Conservation (phyloP, 2,888 invertebrate genomes). For the Nomada ferruginata region DNA sequence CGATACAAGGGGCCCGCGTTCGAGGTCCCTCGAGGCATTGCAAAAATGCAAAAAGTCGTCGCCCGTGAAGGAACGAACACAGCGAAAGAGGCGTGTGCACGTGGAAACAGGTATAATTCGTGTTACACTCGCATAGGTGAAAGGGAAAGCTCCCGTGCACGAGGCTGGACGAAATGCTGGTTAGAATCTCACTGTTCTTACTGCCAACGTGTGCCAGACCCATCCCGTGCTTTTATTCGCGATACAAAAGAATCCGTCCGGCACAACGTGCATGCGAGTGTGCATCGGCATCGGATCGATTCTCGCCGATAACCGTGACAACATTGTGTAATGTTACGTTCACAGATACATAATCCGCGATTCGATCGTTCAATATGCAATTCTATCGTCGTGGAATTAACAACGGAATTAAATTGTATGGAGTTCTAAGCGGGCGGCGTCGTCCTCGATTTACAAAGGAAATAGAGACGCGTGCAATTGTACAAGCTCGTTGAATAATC, state of each 20-base stretch:
- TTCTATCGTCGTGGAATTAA: constrained; percentile 14
- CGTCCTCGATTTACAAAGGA: constrained; percentile 27
- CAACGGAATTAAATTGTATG: constrained; percentile 42
- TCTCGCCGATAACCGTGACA: not conserved
- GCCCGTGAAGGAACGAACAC: constrained; percentile 49
- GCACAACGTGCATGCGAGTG: not conserved
- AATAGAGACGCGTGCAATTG: not conserved
- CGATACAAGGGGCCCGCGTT: constrained; percentile 9
- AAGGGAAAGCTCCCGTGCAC: constrained; percentile 62
- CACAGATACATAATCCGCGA: not conserved
- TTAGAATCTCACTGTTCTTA: constrained; percentile 27
- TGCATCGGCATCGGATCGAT: constrained; percentile 18
- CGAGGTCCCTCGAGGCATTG: constrained; percentile 36
- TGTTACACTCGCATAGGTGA: constrained; percentile 50
- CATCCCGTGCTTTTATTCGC: not conserved
- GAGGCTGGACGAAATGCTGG: constrained; percentile 41
- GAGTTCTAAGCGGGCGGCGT: constrained; percentile 6
- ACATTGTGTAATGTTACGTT: constrained; percentile 26
- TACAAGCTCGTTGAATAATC: not conserved
- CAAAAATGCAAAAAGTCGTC: constrained; percentile 64
- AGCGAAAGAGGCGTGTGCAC: not conserved
- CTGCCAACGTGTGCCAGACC: too few species aligned
- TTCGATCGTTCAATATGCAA: constrained; percentile 26
- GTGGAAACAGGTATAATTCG: constrained; percentile 47
- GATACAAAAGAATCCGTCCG: not conserved